Base-by-base conservation (phyloP, 2,797 vertebrate species). In the Acipenser oxyrinchus region DNA sequence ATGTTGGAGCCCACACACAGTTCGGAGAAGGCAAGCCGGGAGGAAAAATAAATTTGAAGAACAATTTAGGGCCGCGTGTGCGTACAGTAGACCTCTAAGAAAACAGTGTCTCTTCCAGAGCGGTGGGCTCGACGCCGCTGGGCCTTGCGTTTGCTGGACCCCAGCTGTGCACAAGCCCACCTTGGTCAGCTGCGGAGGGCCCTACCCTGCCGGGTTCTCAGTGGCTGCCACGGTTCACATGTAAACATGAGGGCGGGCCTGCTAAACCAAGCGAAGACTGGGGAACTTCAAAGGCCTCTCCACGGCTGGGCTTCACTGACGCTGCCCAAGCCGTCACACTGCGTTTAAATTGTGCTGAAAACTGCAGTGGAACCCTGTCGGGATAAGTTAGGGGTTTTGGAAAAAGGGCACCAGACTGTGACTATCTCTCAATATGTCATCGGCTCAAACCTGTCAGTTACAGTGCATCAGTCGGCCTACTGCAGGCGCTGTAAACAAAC, bases 41-140 rank as follows among this genome's bases (percentile, higher is more conserved):
- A 90, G 88, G 82, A 85, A 89, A 93, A 93, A 93, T 92, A 93
- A 93, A 95, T 91, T 80, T 66, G 78, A 71, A 65, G 82, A 81
- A 77, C 77, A 76, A 84, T 85, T 70, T 72, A 69, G 85, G 89
- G 87, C 84, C 85, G 84, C 73, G 74, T 87, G 83, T 86, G 85
- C 49, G 9, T 73, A 62, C 74, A 84, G 81, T 74, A 80, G 86
- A 84, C 81, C 74, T 74, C 73, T 77, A 76, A 68, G 79, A 74
- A 78, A 80, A 76, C 71, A 75, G 75, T 75, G 66, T 64, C 70
- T 69, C 53, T 78, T 78, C 72, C 6, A 74, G 60, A 75, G 53
- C 10, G 55, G 62, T 18, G 10, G 52, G 52, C 48, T 51, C 49
- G 37, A 55, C 51, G 52, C 67, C 60, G 23, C 62, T 23, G 49